Base-by-base conservation (phyloP, 30 jellyfish, hydroid and myxozoan genomes). In the Aurelia sp. region DNA sequence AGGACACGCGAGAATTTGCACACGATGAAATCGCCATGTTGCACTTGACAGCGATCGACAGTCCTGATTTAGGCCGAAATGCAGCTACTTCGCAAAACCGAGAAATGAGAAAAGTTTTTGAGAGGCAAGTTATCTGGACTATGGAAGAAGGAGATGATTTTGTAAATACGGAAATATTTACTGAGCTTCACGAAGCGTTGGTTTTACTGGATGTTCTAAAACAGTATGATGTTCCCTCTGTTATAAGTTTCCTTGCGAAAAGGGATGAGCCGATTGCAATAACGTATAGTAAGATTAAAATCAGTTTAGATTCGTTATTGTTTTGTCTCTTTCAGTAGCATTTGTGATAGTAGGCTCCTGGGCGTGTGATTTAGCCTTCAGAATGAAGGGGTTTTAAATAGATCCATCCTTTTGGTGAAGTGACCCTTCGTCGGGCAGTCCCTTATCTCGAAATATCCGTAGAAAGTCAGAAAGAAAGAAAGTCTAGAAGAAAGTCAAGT, bases 71-170 rank as follows among this genome's bases (percentile, higher is more conserved):
- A 22, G 52, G 53, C 52, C 52, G 66, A 41, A 73, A 85, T 37
- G 66, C 50, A 20, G 66, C 78, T 44, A 57, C 90, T 1, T 62
- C 86, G 5, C 71, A 59, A 13, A 72, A 68, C 20, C 17, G 73
- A 13, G 96, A 90, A 50, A 48, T 74, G 64, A 62, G 99, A 18
- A 80, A 90, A 61, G 71, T 52, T 35, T 95, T 95, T 66, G 97
- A 90, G 74, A 95, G 90, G 62, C 97, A 88, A 79, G 98, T 95
- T n/a, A 55, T 87, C 11, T 95, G 99, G 99, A 86, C 96, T 2
- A 89, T 95, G 99, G 97, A 92, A 35, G 97, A 90, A 48, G 99
- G 99, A 9, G 99, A 95, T 51, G 98, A 95, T 31, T 95, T 89
- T 71, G 99, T 95, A 7, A 90, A 84, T 66, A 95, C 96, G 51